A percentile compares a stretch with the other conserved stretches of the same genome.
These are phyloP conservation scores for Eidolon helvum DNA, from an alignment of 2,113 vertebrate species.

Conservation along the genomic window DNA sequence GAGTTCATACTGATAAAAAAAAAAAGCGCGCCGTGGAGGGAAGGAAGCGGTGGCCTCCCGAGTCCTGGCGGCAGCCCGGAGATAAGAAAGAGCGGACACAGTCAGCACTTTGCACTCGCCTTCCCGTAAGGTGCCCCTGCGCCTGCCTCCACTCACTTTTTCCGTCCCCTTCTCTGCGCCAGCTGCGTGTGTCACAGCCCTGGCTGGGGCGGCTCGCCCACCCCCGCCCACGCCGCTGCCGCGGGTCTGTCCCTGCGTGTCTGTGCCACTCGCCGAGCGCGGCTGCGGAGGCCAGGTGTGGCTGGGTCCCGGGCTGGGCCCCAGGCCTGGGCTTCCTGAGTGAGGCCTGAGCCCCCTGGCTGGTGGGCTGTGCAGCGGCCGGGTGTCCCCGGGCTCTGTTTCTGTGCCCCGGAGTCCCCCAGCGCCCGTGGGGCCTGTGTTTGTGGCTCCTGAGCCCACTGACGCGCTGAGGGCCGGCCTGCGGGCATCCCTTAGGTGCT, in stretches of 20 bases:
- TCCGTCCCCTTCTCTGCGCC: background rate
- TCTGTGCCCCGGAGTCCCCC: rapidly evolving
- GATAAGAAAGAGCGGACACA: background rate
- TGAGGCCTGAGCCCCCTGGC: background rate
- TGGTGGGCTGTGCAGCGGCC: rapidly evolving
- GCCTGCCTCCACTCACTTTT: constrained; percentile 40
- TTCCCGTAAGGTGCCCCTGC: constrained; percentile 45
- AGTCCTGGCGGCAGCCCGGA: background rate
- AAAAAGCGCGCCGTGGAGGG: background rate
- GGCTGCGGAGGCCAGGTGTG: background rate
- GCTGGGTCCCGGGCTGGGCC: background rate
- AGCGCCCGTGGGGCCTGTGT: rapidly evolving
- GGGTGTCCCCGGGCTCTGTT: background rate
- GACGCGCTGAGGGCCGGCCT: background rate
- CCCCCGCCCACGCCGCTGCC: background rate
- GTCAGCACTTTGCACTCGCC: constrained; percentile 51
- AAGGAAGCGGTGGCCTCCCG: constrained; percentile 19
- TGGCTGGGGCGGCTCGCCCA: background rate
- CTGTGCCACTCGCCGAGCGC: rapidly evolving
- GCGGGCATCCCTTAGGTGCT: background rate
- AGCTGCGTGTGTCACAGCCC: background rate
- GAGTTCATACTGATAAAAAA: background rate
- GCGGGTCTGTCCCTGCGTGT: background rate
- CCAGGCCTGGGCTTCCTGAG: background rate
- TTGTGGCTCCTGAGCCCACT: background rate